A percentile compares a stretch with the other conserved stretches of the same genome.
phyloP scores from a whole-genome alignment of 2,888 invertebrate genomes.

The Sepioteuthis lessoniana region DNA sequence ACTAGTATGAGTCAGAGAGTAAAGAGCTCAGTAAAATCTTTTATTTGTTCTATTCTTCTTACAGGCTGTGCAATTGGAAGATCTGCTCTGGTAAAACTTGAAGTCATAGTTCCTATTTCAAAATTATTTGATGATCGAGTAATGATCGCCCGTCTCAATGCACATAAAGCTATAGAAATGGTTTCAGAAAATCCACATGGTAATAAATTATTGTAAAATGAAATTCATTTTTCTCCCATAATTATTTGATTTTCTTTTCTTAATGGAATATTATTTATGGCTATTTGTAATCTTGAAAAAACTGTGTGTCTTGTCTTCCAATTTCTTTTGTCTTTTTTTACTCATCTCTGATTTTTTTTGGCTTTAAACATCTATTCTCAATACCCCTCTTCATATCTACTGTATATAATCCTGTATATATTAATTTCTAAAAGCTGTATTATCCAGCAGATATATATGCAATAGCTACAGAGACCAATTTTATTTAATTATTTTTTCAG shows the following conservation, averaged over 20 bases:
- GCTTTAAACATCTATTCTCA: too few species aligned
- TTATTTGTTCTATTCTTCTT: constrained; percentile 45
- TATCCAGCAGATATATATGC: too few species aligned
- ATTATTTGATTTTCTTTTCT: not conserved
- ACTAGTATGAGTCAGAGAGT: too few species aligned
- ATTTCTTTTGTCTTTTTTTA: too few species aligned
- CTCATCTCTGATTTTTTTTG: too few species aligned
- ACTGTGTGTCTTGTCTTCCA: not conserved
- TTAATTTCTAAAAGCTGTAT: too few species aligned
- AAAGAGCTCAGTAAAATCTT: not conserved
- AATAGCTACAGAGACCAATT: too few species aligned
- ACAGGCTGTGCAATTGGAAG: constrained; percentile 74
- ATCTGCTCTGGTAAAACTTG: constrained; percentile 71
- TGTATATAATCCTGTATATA: too few species aligned
- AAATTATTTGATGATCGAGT: constrained; percentile 73
- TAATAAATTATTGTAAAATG: constrained; percentile 52
- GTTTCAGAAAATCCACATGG: constrained; percentile 73
- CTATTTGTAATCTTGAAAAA: too few species aligned
- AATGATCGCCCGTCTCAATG: constrained; percentile 73
- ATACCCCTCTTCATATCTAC: too few species aligned
- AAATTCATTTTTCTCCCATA: not conserved
- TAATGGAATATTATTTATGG: too few species aligned
- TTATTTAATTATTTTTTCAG: too few species aligned
- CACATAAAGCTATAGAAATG: constrained; percentile 74
- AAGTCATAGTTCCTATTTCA: constrained; percentile 70